These are phyloP conservation scores for Eupithecia tripunctaria DNA, from an alignment of 2,888 invertebrate genomes.

Conservation along the genomic window DNA sequence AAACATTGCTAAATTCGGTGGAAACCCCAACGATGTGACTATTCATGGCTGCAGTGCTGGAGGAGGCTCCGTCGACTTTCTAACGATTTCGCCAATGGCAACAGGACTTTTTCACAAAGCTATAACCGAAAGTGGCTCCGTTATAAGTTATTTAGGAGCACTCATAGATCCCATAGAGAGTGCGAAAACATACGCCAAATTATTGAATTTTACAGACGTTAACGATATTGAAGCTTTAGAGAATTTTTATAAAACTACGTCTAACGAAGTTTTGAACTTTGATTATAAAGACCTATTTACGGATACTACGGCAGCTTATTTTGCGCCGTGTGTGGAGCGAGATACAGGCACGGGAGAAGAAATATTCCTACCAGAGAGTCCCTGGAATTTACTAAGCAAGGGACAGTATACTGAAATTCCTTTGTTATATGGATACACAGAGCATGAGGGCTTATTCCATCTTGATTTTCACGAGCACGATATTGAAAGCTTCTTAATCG, in stretches of 20 bases:
- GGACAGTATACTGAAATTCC: slow-evolving; percentile 23
- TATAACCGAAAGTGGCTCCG: slow-evolving; percentile 39
- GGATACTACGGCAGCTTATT: slow-evolving; percentile 7
- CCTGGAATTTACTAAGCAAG: slow-evolving; percentile 17
- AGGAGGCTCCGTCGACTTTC: slow-evolving; percentile 33
- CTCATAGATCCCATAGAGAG: slow-evolving; percentile 23
- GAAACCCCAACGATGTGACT: slow-evolving; percentile 43
- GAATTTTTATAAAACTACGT: slow-evolving; percentile 34
- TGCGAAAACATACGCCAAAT: slow-evolving; percentile 26
- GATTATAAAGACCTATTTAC: neutral
- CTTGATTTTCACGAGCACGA: neutral
- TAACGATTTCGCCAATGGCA: slow-evolving; percentile 36
- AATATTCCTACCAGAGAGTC: slow-evolving; percentile 23
- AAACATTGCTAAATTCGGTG: slow-evolving; percentile 44
- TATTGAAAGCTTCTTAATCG: neutral
- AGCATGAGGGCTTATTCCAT: slow-evolving; percentile 2
- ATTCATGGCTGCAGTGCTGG: slow-evolving; percentile 40
- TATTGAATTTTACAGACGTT: slow-evolving; percentile 27
- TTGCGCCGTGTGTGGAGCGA: slow-evolving; percentile 31
- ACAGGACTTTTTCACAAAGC: slow-evolving; percentile 40
- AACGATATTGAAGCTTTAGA: slow-evolving; percentile 40
- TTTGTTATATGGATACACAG: slow-evolving; percentile 24
- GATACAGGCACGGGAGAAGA: slow-evolving; percentile 22
- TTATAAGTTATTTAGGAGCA: neutral
- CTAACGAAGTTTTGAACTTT: slow-evolving; percentile 20